Conservation (phyloP, 2,888 invertebrate species). For the Coenonympha glycerion region DNA sequence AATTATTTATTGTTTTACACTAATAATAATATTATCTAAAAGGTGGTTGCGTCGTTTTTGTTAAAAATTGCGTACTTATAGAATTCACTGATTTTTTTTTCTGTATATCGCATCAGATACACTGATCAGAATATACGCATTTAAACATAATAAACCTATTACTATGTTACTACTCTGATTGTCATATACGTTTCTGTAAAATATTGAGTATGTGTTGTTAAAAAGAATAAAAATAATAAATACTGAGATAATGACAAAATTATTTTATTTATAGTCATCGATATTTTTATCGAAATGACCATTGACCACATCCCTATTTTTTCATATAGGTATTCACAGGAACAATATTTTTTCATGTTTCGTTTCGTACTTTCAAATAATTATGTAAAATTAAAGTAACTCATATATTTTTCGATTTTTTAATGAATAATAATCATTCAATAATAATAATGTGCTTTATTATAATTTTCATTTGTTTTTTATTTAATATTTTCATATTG, state of each 20-base stretch:
- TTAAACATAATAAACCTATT: conserved; percentile 68
- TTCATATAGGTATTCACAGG: no score
- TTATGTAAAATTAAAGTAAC: no score
- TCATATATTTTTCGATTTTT: no score
- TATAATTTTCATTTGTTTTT: no score
- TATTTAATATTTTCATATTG: no score
- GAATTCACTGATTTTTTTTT: conserved; percentile 36
- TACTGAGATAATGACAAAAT: conserved; percentile 51
- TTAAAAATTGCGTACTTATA: conserved; percentile 28
- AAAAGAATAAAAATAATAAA: conserved; percentile 76
- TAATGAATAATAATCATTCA: no score
- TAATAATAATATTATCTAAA: conserved; percentile 33
- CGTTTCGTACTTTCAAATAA: no score
- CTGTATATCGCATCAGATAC: conserved; percentile 46
- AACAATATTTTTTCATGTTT: no score
- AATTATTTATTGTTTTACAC: conserved; percentile 52
- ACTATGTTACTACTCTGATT: conserved; percentile 73
- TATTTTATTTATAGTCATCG: conserved; percentile 28
- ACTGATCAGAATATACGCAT: conserved; percentile 62
- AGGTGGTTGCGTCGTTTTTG: conserved; percentile 37
- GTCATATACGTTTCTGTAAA: conserved; percentile 77
- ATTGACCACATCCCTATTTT: no score
- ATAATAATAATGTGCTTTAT: no score
- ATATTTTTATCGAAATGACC: not conserved
- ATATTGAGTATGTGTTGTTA: conserved; percentile 78